Evolutionary conservation across 2,888 invertebrate species (phyloP), one percentile per base, ranked within the genome.

Genomic region (Pinctada fucata): DNA sequence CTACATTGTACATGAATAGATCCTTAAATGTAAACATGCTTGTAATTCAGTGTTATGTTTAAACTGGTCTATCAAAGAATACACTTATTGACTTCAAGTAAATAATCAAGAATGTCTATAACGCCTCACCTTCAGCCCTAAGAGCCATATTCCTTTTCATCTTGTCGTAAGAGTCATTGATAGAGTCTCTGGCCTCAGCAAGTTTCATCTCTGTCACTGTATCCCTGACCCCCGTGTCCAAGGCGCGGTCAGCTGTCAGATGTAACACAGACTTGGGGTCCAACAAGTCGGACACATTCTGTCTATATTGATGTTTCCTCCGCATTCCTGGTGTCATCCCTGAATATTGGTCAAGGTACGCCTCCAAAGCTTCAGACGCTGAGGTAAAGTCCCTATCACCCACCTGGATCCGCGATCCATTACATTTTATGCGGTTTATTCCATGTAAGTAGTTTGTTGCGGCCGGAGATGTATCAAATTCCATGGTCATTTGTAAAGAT

Each of bases 281-380:
- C 58, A 86, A 71, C 8, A 86, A 76, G 67, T 86, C 86, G 68
- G 82, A 82, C 0, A 83, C 83, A 47, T 83, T 82, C 47, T 83
- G 77, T 52, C 82, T 81, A 58, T 86, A 86, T 1, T 64, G 63
- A 31, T 74, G 63, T 51, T 71, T 82, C 6, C 58, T 16, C 45
- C 47, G 58, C 5, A 3, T 4, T 31, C 47, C 48, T 4, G 45
- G 16, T 49, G 68, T 69, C 50, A 74, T 74, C 3, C 79, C 81
- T 31, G 86, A 84, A 82, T 88, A 89, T 81, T 88, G 88, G 45
- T 86, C 84, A 52, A 89, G 82, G 79, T 89, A 89, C 5, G 87
- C 86, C 52, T 87, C 79, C n/a, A 89, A 80, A 13, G 89, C 89
- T 67, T 89, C 88, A 0, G 88, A 86, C 4, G 89, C 89, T 5